Base-by-base conservation (phyloP, 2,797 vertebrate genomes). In the Oceanodroma leucorhoa region DNA sequence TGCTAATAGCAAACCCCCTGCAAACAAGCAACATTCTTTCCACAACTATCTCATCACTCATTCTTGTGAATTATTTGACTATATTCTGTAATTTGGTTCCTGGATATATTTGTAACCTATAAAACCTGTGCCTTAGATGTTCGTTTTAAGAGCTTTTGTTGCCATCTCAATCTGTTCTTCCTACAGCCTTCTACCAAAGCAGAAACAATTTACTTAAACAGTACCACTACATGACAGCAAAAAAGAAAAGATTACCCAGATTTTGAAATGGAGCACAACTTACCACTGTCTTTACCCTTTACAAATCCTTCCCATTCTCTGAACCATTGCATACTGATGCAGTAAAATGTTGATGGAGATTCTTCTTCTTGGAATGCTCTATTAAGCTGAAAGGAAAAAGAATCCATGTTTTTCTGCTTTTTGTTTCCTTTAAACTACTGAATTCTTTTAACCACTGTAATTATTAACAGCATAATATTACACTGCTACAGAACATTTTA, bases 271-370 rank as follows among this genome's bases (percentile, higher is more conserved):
- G 12, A 24, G 40, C 61, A 66, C 20, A 54, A 96, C 98, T 98
- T 93, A 98, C 98, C 98, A 90, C 87, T 98, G 81, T 98, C 98
- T 98, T 99, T 99, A 94, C 99, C 99, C 98, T 99, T 99, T 96
- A 99, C 99, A 97, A 99, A 99, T 90, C 98, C 98, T 97, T 99
- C 99, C 99, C 99, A 99, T 97, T 99, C 99, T 95, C 99, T 98
- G 97, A 99, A 99, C 99, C 99, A 99, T 82, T 99, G 99, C 99
- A 99, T 99, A 98, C 99, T 99, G 98, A 99, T 99, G 97, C 99
- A 99, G 97, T 99, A 99, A 97, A 99, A 99, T 41, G 99, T 98
- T 93, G 99, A 98, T 23, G 99, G 99, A 95, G 99, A 99, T 96
- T 99, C 99, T 96, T 99, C 99, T 98, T 99, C 99, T 97, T 99